Evolutionary conservation across 2,113 vertebrate genomes (phyloP).

Genomic region (Sus scrofa): T2T-Sscrofa CM000829.6:32642001-32642500

Average conservation of each 20-base stretch:
- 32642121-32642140: constrained; percentile 47
- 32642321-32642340: not conserved
- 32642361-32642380: not conserved
- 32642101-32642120: constrained; percentile 47
- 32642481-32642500: not conserved
- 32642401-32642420: not conserved
- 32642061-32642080: constrained; percentile 57
- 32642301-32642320: not conserved
- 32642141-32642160: not conserved
- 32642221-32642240: not conserved
- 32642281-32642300: not conserved
- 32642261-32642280: no score
- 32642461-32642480: not conserved
- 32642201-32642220: not conserved
- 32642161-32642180: not conserved
- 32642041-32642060: not conserved
- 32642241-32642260: not conserved
- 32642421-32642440: not conserved
- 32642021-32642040: not conserved
- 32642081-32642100: constrained; percentile 59
- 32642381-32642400: not conserved
- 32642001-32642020: not conserved
- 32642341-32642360: not conserved
- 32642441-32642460: not conserved
- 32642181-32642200: not conserved